Conservation (phyloP, 2,797 vertebrate genomes). For the Eurystomus glaucurus region DNA sequence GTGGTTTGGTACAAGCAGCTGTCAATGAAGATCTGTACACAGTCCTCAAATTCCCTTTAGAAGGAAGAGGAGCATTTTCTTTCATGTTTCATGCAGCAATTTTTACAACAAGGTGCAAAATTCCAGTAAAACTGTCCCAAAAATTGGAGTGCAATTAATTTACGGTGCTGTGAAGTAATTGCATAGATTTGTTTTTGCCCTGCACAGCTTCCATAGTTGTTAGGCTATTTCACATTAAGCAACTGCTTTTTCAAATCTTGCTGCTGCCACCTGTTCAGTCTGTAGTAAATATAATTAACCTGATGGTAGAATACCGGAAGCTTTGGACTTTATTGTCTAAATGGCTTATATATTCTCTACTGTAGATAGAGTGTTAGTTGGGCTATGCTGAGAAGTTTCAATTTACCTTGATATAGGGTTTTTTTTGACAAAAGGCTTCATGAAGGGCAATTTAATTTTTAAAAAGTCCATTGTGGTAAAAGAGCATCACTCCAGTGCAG, state of each 20-base stretch:
- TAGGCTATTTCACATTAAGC: background rate
- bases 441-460: background rate
- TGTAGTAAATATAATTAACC: slow-evolving; percentile 6
- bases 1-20: background rate
- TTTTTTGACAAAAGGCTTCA: background rate
- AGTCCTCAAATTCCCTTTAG: background rate
- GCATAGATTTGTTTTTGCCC: accelerated
- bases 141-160: background rate
- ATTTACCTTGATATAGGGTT: background rate
- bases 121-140: background rate
- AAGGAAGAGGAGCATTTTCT: background rate
- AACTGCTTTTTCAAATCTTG: background rate
- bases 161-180: background rate
- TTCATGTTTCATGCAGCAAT: background rate
- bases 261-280: slow-evolving; percentile 1
- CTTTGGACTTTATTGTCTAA: background rate
- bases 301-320: background rate
- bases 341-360: background rate
- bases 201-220: background rate
- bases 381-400: background rate
- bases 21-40: accelerated
- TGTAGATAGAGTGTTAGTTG: background rate
- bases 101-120: background rate
- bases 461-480: background rate
- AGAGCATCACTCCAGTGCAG: background rate